A percentile compares a stretch with the other conserved stretches of the same genome.
Evolutionary conservation across 2,113 vertebrate species (phyloP).

Genomic region (Blennius ocellaris): DNA sequence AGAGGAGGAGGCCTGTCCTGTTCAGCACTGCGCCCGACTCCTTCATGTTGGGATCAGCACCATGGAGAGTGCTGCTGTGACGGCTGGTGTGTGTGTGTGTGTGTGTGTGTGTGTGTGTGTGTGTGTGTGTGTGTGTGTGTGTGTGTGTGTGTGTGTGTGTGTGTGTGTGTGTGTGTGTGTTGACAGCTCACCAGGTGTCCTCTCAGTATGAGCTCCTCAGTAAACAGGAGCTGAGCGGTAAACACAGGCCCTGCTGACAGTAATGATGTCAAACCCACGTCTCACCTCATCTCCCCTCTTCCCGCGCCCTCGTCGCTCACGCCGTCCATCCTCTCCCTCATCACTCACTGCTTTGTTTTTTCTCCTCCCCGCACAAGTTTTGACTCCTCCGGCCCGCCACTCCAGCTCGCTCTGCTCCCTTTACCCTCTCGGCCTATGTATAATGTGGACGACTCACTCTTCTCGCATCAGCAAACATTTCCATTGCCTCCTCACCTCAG

Average conservation of each 20-base stretch:
- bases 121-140: constrained; percentile 22
- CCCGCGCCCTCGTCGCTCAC: constrained; percentile 30
- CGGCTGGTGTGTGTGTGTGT: constrained; percentile 11
- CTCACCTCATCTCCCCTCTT: constrained; percentile 67
- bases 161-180: constrained; percentile 37
- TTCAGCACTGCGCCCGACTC: constrained; percentile 24
- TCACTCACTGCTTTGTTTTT: constrained; percentile 9
- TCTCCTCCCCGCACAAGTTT: background rate
- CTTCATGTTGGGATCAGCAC: constrained; percentile 75
- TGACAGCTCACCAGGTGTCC: constrained; percentile 83
- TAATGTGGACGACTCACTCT: constrained; percentile 30
- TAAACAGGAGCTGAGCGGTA: constrained; percentile 75
- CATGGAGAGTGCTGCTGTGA: constrained; percentile 69
- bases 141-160: background rate
- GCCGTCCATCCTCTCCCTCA: constrained; percentile 36
- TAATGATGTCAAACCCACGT: constrained; percentile 66
- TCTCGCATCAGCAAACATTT: constrained; percentile 42
- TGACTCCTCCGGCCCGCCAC: background rate
- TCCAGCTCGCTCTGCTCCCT: constrained; percentile 10
- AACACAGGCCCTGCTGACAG: constrained; percentile 70
- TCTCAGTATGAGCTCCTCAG: constrained; percentile 69
- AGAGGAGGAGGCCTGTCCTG: constrained; percentile 46
- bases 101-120: constrained; percentile 24
- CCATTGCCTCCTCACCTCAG: constrained; percentile 35
- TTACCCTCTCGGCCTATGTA: constrained; percentile 1